Evolutionary conservation across 2,888 invertebrate genomes (phyloP).

Genomic region (Eupelmus urozonus): DNA sequence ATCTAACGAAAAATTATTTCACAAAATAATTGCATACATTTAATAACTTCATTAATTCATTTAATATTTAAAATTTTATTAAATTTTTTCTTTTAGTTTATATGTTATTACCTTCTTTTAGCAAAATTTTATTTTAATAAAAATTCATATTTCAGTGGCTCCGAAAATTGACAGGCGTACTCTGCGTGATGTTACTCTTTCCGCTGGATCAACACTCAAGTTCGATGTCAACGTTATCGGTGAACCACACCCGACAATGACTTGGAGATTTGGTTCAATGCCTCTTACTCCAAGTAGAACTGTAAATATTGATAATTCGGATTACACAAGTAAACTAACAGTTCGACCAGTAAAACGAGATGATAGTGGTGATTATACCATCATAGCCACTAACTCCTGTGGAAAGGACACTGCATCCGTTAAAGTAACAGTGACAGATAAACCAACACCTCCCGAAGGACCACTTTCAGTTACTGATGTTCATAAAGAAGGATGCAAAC

Average conservation of each 20-base stretch:
- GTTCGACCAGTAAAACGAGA: slow-evolving; percentile 88
- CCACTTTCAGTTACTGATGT: slow-evolving; percentile 93
- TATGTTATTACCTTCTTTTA: too few relatives aligned
- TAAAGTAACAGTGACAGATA: slow-evolving; percentile 91
- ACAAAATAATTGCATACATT: too few relatives aligned
- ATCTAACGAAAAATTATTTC: too few relatives aligned
- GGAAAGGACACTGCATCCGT: slow-evolving; percentile 91
- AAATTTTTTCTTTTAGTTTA: too few relatives aligned
- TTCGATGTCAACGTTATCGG: slow-evolving; percentile 95
- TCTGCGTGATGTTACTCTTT: slow-evolving; percentile 92
- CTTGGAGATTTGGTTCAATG: slow-evolving; percentile 93
- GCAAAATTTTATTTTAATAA: too few relatives aligned
- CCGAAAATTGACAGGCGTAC: slow-evolving; percentile 97
- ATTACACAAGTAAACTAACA: slow-evolving; percentile 92
- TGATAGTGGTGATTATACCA: slow-evolving; percentile 92
- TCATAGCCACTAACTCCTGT: slow-evolving; percentile 91
- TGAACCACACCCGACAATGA: slow-evolving; percentile 95
- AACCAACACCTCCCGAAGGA: slow-evolving; percentile 92
- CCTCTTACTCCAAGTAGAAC: slow-evolving; percentile 85
- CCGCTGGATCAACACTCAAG: slow-evolving; percentile 94
- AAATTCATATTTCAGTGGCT: slow-evolving; percentile 86
- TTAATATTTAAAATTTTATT: too few relatives aligned
- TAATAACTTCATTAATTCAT: too few relatives aligned
- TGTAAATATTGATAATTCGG: slow-evolving; percentile 88
- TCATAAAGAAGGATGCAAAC: slow-evolving; percentile 94